Evolutionary conservation across 2,888 invertebrate species (phyloP).

Genomic region (Tetranychus piercei): DNA sequence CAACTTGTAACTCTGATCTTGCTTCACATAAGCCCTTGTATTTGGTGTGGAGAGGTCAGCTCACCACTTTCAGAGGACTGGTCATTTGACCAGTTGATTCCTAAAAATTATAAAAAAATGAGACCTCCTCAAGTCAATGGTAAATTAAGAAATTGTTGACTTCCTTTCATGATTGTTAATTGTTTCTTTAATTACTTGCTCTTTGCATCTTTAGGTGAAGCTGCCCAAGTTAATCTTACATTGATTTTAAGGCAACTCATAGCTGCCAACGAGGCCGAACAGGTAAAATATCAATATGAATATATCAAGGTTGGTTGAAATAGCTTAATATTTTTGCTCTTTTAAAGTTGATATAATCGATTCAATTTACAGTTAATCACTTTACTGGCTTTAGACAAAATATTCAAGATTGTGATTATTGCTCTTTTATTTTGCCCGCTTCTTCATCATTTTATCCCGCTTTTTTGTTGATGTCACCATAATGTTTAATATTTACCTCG

Average conservation of each 20-base stretch:
- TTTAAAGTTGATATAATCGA: not conserved
- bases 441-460: not conserved
- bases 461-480: not conserved
- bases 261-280: constrained; percentile 9
- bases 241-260: constrained; percentile 6
- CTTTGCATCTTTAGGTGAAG: not conserved
- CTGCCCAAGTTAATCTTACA: not conserved
- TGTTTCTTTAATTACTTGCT: not conserved
- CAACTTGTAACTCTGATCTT: not conserved
- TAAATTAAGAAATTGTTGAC: not conserved
- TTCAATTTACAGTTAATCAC: no score
- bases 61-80: not conserved
- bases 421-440: not conserved
- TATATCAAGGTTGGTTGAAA: not conserved
- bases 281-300: not conserved
- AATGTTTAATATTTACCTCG: no score
- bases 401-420: not conserved
- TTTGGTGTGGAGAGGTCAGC: not conserved
- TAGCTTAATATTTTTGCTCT: not conserved
- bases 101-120: not conserved
- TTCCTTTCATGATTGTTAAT: not conserved
- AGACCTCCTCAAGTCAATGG: constrained; percentile 1
- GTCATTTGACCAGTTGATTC: constrained; percentile 4
- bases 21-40: not conserved
- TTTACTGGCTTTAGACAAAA: not conserved